phyloP scores from a whole-genome alignment of 2,888 invertebrate genomes.

The Busseola fusca region DNA sequence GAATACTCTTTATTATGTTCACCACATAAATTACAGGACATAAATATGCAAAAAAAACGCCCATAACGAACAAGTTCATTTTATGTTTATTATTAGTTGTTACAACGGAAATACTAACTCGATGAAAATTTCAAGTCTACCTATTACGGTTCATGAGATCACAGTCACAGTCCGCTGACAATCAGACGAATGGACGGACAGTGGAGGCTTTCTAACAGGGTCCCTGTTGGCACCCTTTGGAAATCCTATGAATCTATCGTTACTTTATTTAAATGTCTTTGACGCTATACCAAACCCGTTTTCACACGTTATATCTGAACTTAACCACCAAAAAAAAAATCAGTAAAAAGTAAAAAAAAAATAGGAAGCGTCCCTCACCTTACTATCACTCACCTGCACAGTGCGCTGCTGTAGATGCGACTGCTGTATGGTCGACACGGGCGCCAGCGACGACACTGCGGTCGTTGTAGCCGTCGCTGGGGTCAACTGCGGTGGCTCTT shows the following conservation, averaged over 20 bases:
- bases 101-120: no score
- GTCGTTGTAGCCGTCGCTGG: constrained; percentile 57
- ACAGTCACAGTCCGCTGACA: no score
- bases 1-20: no score
- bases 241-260: neutral
- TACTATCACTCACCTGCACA: constrained; percentile 81
- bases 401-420: constrained; percentile 92
- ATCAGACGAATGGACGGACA: no score
- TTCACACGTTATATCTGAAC: neutral
- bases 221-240: no score
- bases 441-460: constrained; percentile 59
- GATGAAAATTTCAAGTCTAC: no score
- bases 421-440: constrained; percentile 88
- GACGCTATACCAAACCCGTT: neutral
- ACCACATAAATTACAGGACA: no score
- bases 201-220: no score
- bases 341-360: neutral
- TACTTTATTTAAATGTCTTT: neutral
- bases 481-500: constrained; percentile 51
- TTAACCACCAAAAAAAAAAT: neutral
- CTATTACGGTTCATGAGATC: no score
- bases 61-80: no score
- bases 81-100: no score
- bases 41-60: no score
- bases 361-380: constrained; percentile 28